Percentiles rank a stretch among this genome's conserved stretches.
Evolutionary conservation across 2,888 invertebrate genomes (phyloP).

Genomic region (Autographa gamma): DNA sequence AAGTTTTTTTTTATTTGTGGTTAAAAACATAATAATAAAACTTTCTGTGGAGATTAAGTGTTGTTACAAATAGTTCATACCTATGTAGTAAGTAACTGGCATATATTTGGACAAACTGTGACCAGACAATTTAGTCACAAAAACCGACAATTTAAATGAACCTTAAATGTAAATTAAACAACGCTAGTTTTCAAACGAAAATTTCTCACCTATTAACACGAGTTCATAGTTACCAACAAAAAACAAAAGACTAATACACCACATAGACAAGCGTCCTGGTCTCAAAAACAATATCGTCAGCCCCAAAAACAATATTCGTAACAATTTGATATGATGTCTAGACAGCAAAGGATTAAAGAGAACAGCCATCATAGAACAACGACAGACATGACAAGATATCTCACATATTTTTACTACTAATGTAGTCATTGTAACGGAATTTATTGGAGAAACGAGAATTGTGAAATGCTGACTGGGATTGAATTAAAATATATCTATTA

Average conservation of each 20-base stretch:
- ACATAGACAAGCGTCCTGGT: constrained; percentile 3
- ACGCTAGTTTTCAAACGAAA: too few relatives aligned
- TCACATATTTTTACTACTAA: not conserved
- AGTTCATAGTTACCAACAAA: too few relatives aligned
- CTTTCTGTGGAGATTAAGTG: too few relatives aligned
- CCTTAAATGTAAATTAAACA: too few relatives aligned
- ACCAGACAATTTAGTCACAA: too few relatives aligned
- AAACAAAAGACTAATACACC: not conserved
- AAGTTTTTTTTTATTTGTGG: too few relatives aligned
- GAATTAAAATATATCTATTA: not conserved
- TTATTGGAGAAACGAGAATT: not conserved
- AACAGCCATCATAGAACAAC: constrained; percentile 32
- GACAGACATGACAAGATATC: constrained; percentile 28
- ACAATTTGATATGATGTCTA: constrained; percentile 50
- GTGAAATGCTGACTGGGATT: not conserved
- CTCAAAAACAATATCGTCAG: constrained; percentile 34
- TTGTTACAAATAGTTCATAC: too few relatives aligned
- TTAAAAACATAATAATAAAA: too few relatives aligned
- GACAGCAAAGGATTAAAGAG: constrained; percentile 40
- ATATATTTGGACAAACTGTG: too few relatives aligned
- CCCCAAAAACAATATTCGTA: constrained; percentile 40
- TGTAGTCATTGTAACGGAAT: not conserved
- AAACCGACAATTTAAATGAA: too few relatives aligned
- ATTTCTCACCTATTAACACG: too few relatives aligned
- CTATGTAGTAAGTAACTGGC: too few relatives aligned